phyloP scores from a whole-genome alignment of 2,797 vertebrate species.

The Pangasius mekongensis region DNA sequence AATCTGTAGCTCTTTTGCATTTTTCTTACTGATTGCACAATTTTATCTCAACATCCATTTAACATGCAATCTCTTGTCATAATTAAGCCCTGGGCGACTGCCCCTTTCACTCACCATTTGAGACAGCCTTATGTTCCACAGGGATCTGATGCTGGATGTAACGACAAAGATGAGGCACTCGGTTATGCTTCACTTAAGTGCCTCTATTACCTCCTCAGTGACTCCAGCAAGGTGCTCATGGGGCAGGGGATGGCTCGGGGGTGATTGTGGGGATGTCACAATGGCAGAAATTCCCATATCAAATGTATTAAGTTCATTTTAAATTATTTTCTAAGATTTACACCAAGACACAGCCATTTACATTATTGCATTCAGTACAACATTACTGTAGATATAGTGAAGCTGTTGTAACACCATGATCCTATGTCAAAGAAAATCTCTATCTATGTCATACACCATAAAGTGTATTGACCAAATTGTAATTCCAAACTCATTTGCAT shows the following conservation, averaged over 20 bases:
- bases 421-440: not conserved
- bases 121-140: slow-evolving; percentile 48
- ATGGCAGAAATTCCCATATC: not conserved
- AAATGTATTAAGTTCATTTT: not conserved
- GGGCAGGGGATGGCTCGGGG: not conserved
- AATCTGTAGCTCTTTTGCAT: not conserved
- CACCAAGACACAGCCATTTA: not conserved
- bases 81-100: slow-evolving; percentile 1
- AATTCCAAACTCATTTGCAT: not conserved
- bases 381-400: not conserved
- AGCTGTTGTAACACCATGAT: not conserved
- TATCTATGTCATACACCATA: not conserved
- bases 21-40: slow-evolving; percentile 1
- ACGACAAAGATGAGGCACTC: slow-evolving; percentile 64
- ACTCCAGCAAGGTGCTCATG: not conserved
- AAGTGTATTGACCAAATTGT: not conserved
- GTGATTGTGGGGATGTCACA: not conserved
- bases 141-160: slow-evolving; percentile 61
- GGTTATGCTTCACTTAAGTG: slow-evolving; percentile 71
- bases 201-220: slow-evolving; percentile 65
- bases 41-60: slow-evolving; percentile 13
- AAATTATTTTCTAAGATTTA: not conserved
- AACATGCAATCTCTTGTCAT: slow-evolving; percentile 11
- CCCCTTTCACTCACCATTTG: not conserved
- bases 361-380: not conserved